These are phyloP conservation scores for Nesoenas mayeri DNA, from an alignment of 2,113 vertebrate species.

Conservation along the genomic window DNA sequence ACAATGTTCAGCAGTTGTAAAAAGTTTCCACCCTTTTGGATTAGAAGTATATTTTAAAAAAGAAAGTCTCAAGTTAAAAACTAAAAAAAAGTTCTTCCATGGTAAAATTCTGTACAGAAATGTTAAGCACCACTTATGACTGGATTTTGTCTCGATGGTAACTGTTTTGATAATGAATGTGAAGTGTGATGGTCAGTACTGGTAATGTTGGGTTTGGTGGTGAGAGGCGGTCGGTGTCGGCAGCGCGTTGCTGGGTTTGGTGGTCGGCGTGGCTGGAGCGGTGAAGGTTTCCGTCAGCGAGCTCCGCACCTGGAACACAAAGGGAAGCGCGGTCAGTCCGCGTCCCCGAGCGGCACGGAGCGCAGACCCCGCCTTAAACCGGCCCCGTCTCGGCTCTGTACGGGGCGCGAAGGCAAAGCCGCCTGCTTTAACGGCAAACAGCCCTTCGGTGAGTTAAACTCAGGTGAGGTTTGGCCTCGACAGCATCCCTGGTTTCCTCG, in stretches of 20 bases:
- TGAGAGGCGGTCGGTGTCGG: background rate
- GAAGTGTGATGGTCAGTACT: conserved; percentile 23
- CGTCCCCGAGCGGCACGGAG: background rate
- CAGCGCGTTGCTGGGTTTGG: conserved; percentile 61
- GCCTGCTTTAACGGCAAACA: background rate
- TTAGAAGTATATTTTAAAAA: conserved; percentile 76
- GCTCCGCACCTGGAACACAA: conserved; percentile 74
- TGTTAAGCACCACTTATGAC: conserved; percentile 90
- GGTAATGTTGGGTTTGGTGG: background rate
- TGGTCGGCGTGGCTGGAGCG: conserved; percentile 66
- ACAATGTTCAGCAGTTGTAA: conserved; percentile 83
- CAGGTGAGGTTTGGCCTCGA: background rate
- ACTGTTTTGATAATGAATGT: conserved; percentile 11
- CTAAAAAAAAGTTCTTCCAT: conserved; percentile 84
- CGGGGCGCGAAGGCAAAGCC: background rate
- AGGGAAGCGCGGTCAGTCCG: background rate
- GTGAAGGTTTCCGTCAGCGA: conserved; percentile 69
- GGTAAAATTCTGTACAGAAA: conserved; percentile 91
- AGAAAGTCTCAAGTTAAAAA: conserved; percentile 80
- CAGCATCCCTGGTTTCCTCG: background rate
- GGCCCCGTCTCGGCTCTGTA: too few species aligned
- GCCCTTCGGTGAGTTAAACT: background rate
- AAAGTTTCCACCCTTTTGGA: conserved; percentile 79
- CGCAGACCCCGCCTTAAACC: too few species aligned
- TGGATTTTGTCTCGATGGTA: conserved; percentile 42